Evolutionary conservation across 2,888 invertebrate genomes (phyloP).

Genomic region (Hirtodrosophila alboralis): DNA sequence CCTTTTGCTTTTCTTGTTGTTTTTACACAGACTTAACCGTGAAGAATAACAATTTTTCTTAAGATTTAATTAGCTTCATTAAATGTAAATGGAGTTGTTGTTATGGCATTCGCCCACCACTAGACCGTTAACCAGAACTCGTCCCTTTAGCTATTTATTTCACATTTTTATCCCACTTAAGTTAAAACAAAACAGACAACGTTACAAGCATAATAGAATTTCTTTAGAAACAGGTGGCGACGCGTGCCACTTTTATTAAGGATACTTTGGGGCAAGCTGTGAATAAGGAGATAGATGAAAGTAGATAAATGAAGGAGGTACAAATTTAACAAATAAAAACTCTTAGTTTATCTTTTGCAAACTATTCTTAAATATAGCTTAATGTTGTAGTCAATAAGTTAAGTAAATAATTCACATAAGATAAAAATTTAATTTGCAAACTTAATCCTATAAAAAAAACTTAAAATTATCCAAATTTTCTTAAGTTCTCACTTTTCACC

Average conservation of each 20-base stretch:
- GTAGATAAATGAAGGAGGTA: too few species aligned
- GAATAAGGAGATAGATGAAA: too few species aligned
- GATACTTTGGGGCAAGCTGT: constrained; percentile 10
- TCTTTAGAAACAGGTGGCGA: constrained; percentile 8
- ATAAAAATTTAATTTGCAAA: too few species aligned
- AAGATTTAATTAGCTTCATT: constrained; percentile 78
- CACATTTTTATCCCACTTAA: constrained; percentile 14
- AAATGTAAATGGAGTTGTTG: constrained; percentile 68
- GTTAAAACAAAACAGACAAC: constrained; percentile 1
- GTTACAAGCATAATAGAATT: not conserved
- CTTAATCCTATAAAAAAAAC: too few species aligned
- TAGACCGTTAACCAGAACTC: constrained; percentile 15
- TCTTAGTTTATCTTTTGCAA: too few species aligned
- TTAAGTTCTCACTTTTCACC: too few species aligned
- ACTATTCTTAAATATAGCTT: too few species aligned
- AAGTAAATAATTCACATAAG: too few species aligned
- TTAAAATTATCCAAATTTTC: too few species aligned
- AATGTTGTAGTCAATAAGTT: too few species aligned
- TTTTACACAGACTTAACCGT: constrained; percentile 5
- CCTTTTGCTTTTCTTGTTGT: not conserved
- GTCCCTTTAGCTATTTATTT: constrained; percentile 35
- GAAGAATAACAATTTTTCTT: constrained; percentile 39
- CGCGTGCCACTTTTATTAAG: constrained; percentile 17
- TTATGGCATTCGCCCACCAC: constrained; percentile 27
- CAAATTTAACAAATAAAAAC: too few species aligned